Evolutionary conservation across 1,140 invertebrate species (phyloP).

Genomic region (Hylaeus volcanicus): DNA sequence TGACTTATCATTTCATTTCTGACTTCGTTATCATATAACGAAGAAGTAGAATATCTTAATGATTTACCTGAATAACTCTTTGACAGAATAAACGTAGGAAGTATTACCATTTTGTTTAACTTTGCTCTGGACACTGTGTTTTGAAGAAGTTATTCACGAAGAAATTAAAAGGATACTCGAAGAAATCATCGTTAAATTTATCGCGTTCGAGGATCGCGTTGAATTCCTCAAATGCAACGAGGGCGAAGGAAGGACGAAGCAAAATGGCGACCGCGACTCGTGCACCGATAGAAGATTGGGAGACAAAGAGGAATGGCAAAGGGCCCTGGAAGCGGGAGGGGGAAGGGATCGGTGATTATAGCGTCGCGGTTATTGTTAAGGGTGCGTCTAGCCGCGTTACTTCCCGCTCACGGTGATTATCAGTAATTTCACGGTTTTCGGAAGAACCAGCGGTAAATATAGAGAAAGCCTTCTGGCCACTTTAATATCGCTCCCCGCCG

Average conservation of each 20-base stretch:
- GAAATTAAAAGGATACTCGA: no score
- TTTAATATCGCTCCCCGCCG: slow-evolving; percentile 75
- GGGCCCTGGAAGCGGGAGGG: not conserved
- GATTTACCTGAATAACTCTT: no score
- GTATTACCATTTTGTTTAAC: no score
- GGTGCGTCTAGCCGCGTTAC: slow-evolving; percentile 58
- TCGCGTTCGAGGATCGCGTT: no score
- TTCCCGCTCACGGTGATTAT: slow-evolving; percentile 72
- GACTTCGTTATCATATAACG: no score
- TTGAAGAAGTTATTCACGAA: no score
- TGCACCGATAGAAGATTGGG: not conserved
- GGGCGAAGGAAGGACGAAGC: slow-evolving; percentile 12
- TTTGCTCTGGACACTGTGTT: no score
- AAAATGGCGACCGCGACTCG: not conserved
- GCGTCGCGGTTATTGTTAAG: slow-evolving; percentile 66
- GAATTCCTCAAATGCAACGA: no score
- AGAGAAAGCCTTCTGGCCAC: slow-evolving; percentile 70
- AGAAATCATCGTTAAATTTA: no score
- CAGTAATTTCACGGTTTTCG: slow-evolving; percentile 78
- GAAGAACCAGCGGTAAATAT: slow-evolving; percentile 75
- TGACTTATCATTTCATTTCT: no score
- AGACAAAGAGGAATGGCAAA: slow-evolving; percentile 8
- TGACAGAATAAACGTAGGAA: no score
- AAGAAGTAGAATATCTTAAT: no score
- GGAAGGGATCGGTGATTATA: slow-evolving; percentile 51